These are phyloP conservation scores for Lapara coniferarum DNA, from an alignment of 2,888 invertebrate species.

Conservation along the genomic window DNA sequence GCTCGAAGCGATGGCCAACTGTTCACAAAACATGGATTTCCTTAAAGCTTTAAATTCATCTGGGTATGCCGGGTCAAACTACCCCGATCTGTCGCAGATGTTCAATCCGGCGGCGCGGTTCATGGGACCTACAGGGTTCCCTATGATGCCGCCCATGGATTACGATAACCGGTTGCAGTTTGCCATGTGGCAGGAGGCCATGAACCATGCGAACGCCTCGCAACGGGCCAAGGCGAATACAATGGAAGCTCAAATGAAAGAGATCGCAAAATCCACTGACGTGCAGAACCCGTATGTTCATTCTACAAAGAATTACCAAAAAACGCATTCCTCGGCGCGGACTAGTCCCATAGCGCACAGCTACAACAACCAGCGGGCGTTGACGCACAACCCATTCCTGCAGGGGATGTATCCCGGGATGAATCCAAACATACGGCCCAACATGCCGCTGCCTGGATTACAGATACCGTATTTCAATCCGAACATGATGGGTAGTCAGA, in stretches of 20 bases:
- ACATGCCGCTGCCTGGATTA: slow-evolving; percentile 65
- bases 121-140: slow-evolving; percentile 71
- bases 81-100: slow-evolving; percentile 79
- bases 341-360: slow-evolving; percentile 78
- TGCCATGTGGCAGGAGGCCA: slow-evolving; percentile 88
- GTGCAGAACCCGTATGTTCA: slow-evolving; percentile 75
- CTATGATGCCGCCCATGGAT: slow-evolving; percentile 74
- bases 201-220: slow-evolving; percentile 79
- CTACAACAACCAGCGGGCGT: slow-evolving; percentile 66
- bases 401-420: slow-evolving; percentile 73
- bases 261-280: slow-evolving; percentile 65
- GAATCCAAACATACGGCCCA: slow-evolving; percentile 64
- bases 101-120: slow-evolving; percentile 72
- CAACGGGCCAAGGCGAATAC: slow-evolving; percentile 64
- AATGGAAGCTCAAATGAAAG: slow-evolving; percentile 64
- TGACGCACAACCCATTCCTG: slow-evolving; percentile 63
- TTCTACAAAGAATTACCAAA: slow-evolving; percentile 71
- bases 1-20: slow-evolving; percentile 84
- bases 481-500: slow-evolving; percentile 65
- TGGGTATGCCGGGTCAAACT: slow-evolving; percentile 75
- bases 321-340: slow-evolving; percentile 74
- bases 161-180: slow-evolving; percentile 83
- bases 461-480: slow-evolving; percentile 76
- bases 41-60: slow-evolving; percentile 82
- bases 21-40: slow-evolving; percentile 83